Percentiles rank a stretch among this genome's conserved stretches.
phyloP scores from a whole-genome alignment of 2,797 vertebrate species.

The Pachyuromys duprasi region DNA sequence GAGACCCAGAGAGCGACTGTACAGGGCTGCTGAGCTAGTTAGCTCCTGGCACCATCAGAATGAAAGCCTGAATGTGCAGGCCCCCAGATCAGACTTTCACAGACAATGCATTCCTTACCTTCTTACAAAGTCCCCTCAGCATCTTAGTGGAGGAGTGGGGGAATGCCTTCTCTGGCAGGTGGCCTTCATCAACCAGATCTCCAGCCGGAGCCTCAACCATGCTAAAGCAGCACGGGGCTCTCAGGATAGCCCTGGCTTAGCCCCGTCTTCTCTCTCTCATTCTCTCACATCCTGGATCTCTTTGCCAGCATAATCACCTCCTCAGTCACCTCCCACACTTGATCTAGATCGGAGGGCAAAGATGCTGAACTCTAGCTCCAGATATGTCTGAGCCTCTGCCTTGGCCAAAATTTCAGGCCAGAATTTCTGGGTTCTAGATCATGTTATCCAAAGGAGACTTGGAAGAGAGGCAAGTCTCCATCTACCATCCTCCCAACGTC shows the following conservation, averaged over 20 bases:
- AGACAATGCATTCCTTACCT: background rate
- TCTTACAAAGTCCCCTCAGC: background rate
- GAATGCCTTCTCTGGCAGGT: background rate
- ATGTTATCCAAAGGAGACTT: background rate
- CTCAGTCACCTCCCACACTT: background rate
- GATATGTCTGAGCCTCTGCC: background rate
- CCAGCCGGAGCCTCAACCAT: background rate
- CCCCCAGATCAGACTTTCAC: background rate
- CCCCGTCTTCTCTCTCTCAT: background rate
- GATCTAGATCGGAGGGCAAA: background rate
- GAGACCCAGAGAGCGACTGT: background rate
- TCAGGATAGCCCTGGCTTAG: fast-evolving
- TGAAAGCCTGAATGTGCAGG: background rate
- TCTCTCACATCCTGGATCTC: background rate
- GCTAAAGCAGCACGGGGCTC: background rate
- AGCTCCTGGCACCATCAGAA: background rate
- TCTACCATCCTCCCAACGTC: background rate
- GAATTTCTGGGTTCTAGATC: background rate
- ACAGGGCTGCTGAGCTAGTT: background rate
- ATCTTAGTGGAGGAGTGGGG: background rate
- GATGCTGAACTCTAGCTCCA: background rate
- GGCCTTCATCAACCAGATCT: background rate
- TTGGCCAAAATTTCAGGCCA: background rate
- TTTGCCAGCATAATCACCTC: background rate
- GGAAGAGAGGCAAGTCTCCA: background rate